These are phyloP conservation scores for Drosophila setifemur DNA, from an alignment of 1,140 invertebrate genomes.

Conservation along the genomic window DNA sequence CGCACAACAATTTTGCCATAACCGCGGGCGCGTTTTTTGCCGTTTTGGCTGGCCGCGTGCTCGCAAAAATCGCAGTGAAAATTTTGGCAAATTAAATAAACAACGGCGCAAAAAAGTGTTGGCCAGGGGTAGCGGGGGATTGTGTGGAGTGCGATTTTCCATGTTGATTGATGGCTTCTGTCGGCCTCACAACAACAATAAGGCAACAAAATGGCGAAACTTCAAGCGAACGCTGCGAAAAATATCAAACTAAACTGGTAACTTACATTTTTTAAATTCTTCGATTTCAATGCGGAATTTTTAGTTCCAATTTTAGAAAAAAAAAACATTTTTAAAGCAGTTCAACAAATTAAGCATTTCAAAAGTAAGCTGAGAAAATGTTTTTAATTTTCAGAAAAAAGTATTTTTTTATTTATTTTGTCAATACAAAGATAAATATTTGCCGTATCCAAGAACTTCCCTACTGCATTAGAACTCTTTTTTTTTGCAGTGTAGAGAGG, in stretches of 20 bases:
- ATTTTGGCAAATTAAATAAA: constrained; percentile 77
- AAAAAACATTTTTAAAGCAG: too few species aligned
- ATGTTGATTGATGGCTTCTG: constrained; percentile 37
- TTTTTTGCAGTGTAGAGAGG: neutral
- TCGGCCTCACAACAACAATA: neutral
- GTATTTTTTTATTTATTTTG: too few species aligned
- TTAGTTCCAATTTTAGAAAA: too few species aligned
- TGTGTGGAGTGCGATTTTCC: constrained; percentile 4
- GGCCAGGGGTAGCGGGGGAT: neutral
- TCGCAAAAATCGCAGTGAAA: constrained; percentile 59
- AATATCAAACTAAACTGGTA: too few species aligned
- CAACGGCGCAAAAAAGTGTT: constrained; percentile 31
- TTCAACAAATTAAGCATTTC: too few species aligned
- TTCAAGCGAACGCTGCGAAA: neutral
- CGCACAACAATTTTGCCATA: constrained; percentile 71
- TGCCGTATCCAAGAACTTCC: too few species aligned
- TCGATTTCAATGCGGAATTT: too few species aligned
- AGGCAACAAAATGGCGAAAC: constrained; percentile 32
- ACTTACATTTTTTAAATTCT: too few species aligned
- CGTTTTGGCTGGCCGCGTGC: constrained; percentile 12
- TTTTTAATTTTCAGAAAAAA: too few species aligned
- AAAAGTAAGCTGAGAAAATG: too few species aligned
- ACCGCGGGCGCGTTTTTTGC: constrained; percentile 63
- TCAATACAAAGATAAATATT: too few species aligned
- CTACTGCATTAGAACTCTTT: neutral